Conservation (phyloP, 2,797 vertebrate genomes). For the Melanotaenia pygmaea region DNA sequence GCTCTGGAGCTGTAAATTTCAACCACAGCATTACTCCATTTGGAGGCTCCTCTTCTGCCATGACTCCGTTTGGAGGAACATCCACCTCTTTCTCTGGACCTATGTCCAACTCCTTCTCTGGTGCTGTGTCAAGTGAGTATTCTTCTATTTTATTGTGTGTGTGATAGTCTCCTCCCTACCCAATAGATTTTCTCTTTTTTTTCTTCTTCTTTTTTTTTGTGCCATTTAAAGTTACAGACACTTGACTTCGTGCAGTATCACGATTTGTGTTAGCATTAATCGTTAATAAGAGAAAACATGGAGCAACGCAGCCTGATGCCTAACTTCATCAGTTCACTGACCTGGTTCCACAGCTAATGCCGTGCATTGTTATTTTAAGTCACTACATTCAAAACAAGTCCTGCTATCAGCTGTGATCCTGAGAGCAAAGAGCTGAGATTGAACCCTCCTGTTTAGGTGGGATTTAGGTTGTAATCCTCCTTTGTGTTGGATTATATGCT, state of each 20-base stretch:
- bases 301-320: conserved; percentile 3
- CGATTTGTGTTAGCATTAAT: neutral
- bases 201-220: neutral
- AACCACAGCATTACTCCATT: conserved; percentile 92
- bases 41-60: conserved; percentile 88
- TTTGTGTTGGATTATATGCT: conserved; percentile 66
- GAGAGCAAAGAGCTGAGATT: conserved; percentile 37
- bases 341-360: conserved; percentile 12
- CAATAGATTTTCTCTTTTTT: neutral
- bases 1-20: conserved; percentile 85
- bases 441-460: conserved; percentile 61
- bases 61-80: conserved; percentile 93
- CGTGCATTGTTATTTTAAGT: conserved; percentile 33
- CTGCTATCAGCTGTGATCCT: conserved; percentile 28
- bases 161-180: neutral
- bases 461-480: conserved; percentile 74
- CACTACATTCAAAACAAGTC: conserved; percentile 15
- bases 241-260: neutral
- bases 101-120: conserved; percentile 89
- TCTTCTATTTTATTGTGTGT: neutral
- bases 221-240: neutral
- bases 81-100: conserved; percentile 89
- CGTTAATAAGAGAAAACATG: conserved; percentile 5
- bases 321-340: conserved; percentile 8
- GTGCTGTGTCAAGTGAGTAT: conserved; percentile 87